Percentiles rank a stretch among this genome's conserved stretches.
Evolutionary conservation across 2,888 invertebrate genomes (phyloP).

Genomic region (Chydorus sphaericus): DNA sequence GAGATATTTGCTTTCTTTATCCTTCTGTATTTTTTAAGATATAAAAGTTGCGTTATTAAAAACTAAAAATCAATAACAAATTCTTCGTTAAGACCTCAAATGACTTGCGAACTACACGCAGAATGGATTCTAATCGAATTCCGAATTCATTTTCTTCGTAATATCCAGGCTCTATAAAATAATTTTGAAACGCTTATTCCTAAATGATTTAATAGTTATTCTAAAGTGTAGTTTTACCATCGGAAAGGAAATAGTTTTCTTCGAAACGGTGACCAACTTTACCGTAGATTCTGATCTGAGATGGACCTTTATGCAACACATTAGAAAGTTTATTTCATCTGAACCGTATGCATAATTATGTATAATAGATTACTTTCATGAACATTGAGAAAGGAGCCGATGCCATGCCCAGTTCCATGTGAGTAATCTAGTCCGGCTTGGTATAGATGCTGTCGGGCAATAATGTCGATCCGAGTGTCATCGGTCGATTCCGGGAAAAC

Average conservation of each 20-base stretch:
- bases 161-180: constrained; percentile 62
- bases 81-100: constrained; percentile 20
- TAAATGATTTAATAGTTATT: background rate
- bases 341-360: too few species aligned
- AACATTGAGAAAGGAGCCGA: constrained; percentile 67
- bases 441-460: constrained; percentile 27
- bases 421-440: constrained; percentile 26
- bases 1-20: constrained; percentile 26
- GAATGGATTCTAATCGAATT: constrained; percentile 68
- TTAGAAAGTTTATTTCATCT: too few species aligned
- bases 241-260: constrained; percentile 15
- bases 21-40: constrained; percentile 16
- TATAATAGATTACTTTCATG: constrained; percentile 49
- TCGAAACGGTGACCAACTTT: constrained; percentile 12
- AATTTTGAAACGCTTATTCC: constrained; percentile 16
- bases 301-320: constrained; percentile 5
- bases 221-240: constrained; percentile 10
- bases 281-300: constrained; percentile 11
- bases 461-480: constrained; percentile 25
- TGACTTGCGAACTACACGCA: constrained; percentile 45
- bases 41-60: background rate
- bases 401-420: constrained; percentile 54
- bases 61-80: background rate
- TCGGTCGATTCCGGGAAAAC: constrained; percentile 46
- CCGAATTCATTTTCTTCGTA: constrained; percentile 75